A percentile compares a stretch with the other conserved stretches of the same genome.
Evolutionary conservation across 2,888 invertebrate genomes (phyloP).

Genomic region (Labia minor): DNA sequence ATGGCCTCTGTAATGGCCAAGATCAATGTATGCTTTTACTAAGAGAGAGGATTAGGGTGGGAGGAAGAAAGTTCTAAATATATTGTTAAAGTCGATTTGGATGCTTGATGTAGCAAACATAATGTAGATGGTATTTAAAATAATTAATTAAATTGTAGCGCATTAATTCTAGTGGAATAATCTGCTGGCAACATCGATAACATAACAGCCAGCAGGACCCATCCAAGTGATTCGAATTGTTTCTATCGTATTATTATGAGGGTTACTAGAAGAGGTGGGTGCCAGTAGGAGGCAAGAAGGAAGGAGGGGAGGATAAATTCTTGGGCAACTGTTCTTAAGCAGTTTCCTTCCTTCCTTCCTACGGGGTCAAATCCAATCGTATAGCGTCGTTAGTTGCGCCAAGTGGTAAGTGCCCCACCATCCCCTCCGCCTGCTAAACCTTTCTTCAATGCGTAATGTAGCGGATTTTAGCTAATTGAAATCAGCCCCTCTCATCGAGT

Average conservation of each 20-base stretch:
- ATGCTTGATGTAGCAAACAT: too few relatives aligned
- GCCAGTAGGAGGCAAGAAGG: too few relatives aligned
- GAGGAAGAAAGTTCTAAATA: too few relatives aligned
- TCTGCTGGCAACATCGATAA: neutral
- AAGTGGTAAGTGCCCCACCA: neutral
- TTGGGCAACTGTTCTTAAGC: neutral
- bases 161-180: neutral
- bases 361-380: neutral
- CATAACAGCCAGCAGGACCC: neutral
- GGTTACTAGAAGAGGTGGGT: neutral
- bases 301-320: too few relatives aligned
- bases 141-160: neutral
- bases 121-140: neutral
- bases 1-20: too few relatives aligned
- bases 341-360: neutral
- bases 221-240: slow-evolving; percentile 5
- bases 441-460: slow-evolving; percentile 3
- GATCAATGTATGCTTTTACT: too few relatives aligned
- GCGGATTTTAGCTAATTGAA: slow-evolving; percentile 13
- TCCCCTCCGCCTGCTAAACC: neutral
- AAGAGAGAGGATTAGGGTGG: too few relatives aligned
- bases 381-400: slow-evolving; percentile 1
- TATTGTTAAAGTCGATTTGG: too few relatives aligned
- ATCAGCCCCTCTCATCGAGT: neutral
- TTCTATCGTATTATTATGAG: neutral